phyloP scores from a whole-genome alignment of 2,888 invertebrate species.

The Ochropleura plecta region DNA sequence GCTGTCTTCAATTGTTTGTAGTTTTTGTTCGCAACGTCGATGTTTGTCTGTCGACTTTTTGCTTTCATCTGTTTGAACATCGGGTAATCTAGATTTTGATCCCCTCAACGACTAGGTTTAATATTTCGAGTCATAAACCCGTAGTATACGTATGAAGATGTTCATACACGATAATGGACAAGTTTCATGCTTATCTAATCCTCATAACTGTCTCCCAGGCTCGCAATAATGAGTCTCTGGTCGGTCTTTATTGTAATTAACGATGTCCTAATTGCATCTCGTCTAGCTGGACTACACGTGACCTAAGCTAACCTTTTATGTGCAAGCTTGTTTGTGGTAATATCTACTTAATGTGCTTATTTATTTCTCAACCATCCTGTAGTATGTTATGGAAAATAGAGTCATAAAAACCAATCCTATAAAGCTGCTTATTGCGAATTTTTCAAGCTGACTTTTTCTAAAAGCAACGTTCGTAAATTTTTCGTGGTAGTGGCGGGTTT shows the following conservation, averaged over 20 bases:
- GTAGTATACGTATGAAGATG: slow-evolving; percentile 2
- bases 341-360: slow-evolving; percentile 22
- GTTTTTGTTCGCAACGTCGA: background rate
- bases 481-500: background rate
- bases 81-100: slow-evolving; percentile 2
- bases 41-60: background rate
- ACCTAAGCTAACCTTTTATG: slow-evolving; percentile 38
- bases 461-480: background rate
- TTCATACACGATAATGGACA: slow-evolving; percentile 32
- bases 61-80: slow-evolving; percentile 8
- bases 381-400: slow-evolving; percentile 6
- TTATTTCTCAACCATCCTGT: background rate
- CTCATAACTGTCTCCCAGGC: slow-evolving; percentile 69
- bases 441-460: slow-evolving; percentile 8
- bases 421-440: slow-evolving; percentile 6
- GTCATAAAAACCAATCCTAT: slow-evolving; percentile 22
- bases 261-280: slow-evolving; percentile 72
- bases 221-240: slow-evolving; percentile 64
- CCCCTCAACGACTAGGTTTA: slow-evolving; percentile 6
- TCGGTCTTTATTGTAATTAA: slow-evolving; percentile 74
- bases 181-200: slow-evolving; percentile 50
- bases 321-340: slow-evolving; percentile 21
- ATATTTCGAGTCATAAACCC: slow-evolving; percentile 12
- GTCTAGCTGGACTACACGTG: slow-evolving; percentile 47
- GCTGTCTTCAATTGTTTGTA: slow-evolving; percentile 10